Evolutionary conservation across 2,888 invertebrate genomes (phyloP), one percentile per base, ranked within the genome.

Genomic region (Chloromyia formosa): DNA sequence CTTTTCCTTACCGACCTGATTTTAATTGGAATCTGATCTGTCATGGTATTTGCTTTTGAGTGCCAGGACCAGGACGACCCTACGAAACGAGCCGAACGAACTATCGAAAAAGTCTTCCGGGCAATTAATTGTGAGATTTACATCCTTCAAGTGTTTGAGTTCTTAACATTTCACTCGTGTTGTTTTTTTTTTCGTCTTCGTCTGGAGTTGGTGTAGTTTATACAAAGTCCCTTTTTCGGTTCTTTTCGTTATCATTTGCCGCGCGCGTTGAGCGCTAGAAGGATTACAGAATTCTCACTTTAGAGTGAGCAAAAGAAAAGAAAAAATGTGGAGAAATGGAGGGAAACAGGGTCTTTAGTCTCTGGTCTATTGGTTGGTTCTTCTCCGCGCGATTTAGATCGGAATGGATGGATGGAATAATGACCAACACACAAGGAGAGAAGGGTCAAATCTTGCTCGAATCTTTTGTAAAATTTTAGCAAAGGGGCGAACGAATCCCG

Each of bases 21-120:
- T 64, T 68, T 68, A 68, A 68, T 68, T 68, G 66, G 66, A 68
- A 68, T 68, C 66, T 68, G 66, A 68, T 68, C 66, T 68, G 66
- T 49, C 49, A n/a, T 68, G 45, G 49, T 68, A 49, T 68, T 61
- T 68, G 66, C 49, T 68, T 49, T 22, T 23, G 3, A 35, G 3
- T 35, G 49, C 20, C n/a, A n/a, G n/a, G n/a, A 14, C 61, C 7
- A 61, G 53, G 53, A 61, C 61, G 61, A 61, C 27, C 27, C 27
- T 35, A 4, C 27, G 27, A 35, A 35, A 35, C 27, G 27, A 35
- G 27, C 27, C 27, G 27, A 35, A 35, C 27, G 27, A 35, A 35
- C 2, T 35, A 2, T 35, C 27, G 27, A 35, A 61, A 22, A 68
- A 49, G 18, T 49, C 64, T 68, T 68, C 66, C 49, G 66, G 66